These are phyloP conservation scores for Morone chrysops DNA, from an alignment of 2,113 vertebrate species.

Conservation along the genomic window DNA sequence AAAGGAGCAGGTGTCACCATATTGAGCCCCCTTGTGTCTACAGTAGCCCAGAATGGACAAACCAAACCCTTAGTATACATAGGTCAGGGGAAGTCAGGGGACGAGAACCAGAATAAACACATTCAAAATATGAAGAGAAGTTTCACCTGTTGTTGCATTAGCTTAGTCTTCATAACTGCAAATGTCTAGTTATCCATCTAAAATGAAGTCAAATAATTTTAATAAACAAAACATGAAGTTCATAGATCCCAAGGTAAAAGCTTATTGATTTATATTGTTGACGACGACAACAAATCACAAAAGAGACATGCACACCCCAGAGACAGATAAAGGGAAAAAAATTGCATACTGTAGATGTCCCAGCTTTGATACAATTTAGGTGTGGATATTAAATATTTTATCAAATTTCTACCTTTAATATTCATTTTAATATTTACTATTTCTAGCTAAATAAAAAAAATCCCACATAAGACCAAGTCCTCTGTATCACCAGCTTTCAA, in stretches of 20 bases:
- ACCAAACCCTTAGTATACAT: too few species aligned
- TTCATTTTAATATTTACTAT: slow-evolving; percentile 6
- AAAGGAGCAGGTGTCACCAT: too few species aligned
- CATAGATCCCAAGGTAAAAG: not conserved
- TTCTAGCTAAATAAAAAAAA: not conserved
- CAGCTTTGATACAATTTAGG: not conserved
- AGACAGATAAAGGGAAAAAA: not conserved
- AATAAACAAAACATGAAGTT: not conserved
- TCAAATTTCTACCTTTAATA: not conserved
- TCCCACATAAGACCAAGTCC: not conserved
- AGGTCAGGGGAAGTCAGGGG: not conserved
- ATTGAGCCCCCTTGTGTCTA: too few species aligned
- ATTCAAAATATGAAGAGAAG: not conserved
- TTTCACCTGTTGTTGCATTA: not conserved
- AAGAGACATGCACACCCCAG: too few species aligned
- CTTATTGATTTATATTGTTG: slow-evolving; percentile 39
- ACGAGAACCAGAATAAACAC: not conserved
- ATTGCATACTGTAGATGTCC: not conserved
- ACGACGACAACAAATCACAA: slow-evolving; percentile 18
- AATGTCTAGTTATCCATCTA: not conserved
- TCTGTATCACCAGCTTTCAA: slow-evolving; percentile 26
- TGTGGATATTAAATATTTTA: not conserved
- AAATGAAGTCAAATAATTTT: not conserved
- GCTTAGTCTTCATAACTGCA: not conserved
- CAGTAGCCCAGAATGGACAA: too few species aligned